Evolutionary conservation across 2,888 invertebrate genomes (phyloP).

Genomic region (Drosophila limbata): DNA sequence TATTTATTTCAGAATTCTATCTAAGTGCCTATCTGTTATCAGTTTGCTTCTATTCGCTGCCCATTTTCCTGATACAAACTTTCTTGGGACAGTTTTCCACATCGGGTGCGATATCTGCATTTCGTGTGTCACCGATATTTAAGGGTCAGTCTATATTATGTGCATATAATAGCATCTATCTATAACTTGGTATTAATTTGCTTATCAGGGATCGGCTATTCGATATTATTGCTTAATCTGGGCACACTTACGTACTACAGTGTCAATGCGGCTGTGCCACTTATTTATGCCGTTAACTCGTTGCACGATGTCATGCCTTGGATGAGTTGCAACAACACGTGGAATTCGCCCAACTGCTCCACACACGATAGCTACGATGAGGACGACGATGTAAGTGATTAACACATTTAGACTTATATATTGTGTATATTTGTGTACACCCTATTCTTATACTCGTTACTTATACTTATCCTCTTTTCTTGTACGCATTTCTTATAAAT

Average conservation of each 20-base stretch:
- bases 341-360: constrained; percentile 89
- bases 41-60: constrained; percentile 86
- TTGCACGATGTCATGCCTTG: constrained; percentile 90
- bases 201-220: constrained; percentile 86
- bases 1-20: constrained; percentile 68
- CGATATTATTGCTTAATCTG: constrained; percentile 91
- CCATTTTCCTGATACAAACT: constrained; percentile 94
- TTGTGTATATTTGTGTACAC: no score
- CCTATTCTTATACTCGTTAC: no score
- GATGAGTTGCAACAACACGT: constrained; percentile 91
- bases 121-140: constrained; percentile 93
- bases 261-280: constrained; percentile 93
- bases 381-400: constrained; percentile 45
- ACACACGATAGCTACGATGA: constrained; percentile 74
- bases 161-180: background rate
- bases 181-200: constrained; percentile 3
- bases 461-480: no score
- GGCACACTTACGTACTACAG: constrained; percentile 94
- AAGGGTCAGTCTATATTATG: constrained; percentile 88
- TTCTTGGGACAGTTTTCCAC: constrained; percentile 94
- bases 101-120: constrained; percentile 92
- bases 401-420: no score
- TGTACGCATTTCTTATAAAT: no score
- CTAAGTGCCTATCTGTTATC: constrained; percentile 77
- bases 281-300: constrained; percentile 92